phyloP scores from a whole-genome alignment of 2,797 vertebrate species.

The Dermochelys coriacea region DNA sequence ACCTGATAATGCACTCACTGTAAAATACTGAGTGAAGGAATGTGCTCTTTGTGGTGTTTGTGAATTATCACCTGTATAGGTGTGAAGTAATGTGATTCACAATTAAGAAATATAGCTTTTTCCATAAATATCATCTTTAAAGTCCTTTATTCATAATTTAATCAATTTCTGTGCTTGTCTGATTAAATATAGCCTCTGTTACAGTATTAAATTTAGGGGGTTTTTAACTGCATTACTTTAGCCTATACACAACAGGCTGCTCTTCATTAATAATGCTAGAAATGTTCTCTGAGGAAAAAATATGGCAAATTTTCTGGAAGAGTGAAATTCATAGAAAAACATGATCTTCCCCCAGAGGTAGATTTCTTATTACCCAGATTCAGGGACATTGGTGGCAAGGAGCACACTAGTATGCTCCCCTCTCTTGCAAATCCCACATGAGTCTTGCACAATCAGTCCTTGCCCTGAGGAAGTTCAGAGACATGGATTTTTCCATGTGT shows the following conservation, averaged over 20 bases:
- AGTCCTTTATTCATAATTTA: neutral
- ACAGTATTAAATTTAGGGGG: neutral
- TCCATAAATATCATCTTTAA: neutral
- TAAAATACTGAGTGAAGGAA: neutral
- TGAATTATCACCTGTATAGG: neutral
- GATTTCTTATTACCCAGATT: neutral
- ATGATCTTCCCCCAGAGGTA: neutral
- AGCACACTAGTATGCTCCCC: neutral
- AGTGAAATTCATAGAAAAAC: neutral
- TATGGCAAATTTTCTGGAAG: neutral
- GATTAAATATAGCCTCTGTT: neutral
- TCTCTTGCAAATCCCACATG: accelerated
- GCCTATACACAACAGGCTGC: neutral
- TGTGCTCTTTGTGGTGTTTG: neutral
- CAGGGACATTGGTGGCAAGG: neutral
- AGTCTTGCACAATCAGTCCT: neutral
- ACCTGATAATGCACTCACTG: neutral
- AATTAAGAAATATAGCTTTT: neutral
- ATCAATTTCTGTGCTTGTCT: neutral
- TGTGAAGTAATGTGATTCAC: neutral
- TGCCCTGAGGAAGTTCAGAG: neutral
- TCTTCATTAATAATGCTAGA: neutral
- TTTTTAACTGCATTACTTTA: neutral
- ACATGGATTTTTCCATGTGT: neutral
- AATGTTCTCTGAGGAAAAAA: neutral